phyloP scores from a whole-genome alignment of 1,140 invertebrate species.

The Heliconius hewitsoni region DNA sequence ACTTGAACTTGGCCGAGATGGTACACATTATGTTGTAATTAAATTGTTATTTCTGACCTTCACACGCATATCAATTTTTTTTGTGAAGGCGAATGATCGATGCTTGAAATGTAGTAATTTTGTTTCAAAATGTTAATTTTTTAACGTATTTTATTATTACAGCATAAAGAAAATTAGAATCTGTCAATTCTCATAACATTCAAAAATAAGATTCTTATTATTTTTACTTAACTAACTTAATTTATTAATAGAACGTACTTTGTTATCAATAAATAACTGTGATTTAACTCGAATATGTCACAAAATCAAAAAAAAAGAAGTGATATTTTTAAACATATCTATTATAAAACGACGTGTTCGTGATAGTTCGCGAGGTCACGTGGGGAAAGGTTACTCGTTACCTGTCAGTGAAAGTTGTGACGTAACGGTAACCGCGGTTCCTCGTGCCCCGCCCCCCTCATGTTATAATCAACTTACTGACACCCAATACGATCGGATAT shows the following conservation, averaged over 20 bases:
- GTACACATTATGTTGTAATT: conserved; percentile 26
- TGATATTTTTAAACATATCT: background rate
- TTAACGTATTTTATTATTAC: too few relatives aligned
- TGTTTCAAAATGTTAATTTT: background rate
- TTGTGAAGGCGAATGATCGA: background rate
- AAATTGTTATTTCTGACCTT: conserved; percentile 11
- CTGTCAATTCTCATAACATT: too few relatives aligned
- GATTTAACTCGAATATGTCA: background rate
- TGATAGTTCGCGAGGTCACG: conserved; percentile 57
- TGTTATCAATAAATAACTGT: background rate
- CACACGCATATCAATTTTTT: conserved; percentile 4
- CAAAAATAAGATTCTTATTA: too few relatives aligned
- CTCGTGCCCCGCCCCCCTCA: conserved; percentile 30
- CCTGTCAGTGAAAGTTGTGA: conserved; percentile 57
- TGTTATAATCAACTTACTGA: conserved; percentile 33
- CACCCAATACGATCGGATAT: conserved; percentile 33
- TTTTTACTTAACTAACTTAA: too few relatives aligned
- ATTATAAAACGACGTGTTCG: conserved; percentile 34
- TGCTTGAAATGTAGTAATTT: background rate
- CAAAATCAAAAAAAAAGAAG: background rate
- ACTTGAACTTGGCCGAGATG: conserved; percentile 64
- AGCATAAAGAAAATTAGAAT: too few relatives aligned
- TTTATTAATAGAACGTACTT: too few relatives aligned
- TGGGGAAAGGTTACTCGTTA: conserved; percentile 52
- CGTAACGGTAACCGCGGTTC: conserved; percentile 51